Percentiles rank a stretch among this genome's conserved stretches.
Evolutionary conservation across 2,113 vertebrate genomes (phyloP).

Genomic region (Spea bombifrons): DNA sequence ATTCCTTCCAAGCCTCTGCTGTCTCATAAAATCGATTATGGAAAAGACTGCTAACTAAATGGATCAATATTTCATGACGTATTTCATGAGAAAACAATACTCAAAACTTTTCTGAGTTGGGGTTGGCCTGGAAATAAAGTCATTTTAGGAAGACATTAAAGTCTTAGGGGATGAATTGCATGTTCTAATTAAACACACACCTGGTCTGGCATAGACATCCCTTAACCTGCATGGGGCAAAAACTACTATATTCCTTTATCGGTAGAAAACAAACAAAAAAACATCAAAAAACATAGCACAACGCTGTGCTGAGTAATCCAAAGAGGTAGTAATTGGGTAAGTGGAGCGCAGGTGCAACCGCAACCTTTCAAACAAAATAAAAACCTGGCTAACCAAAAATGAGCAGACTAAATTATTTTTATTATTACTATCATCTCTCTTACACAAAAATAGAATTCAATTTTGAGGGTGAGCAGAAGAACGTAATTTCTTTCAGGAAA

Average conservation of each 20-base stretch:
- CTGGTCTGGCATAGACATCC: conserved; percentile 26
- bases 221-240: conserved; percentile 28
- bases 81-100: conserved; percentile 29
- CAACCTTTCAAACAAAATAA: no score
- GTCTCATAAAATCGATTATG: conserved; percentile 32
- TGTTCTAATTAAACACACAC: conserved; percentile 55
- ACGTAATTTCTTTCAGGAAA: no score
- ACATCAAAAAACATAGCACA: no score
- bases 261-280: no score
- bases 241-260: conserved; percentile 25
- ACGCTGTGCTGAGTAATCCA: no score
- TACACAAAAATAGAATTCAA: no score
- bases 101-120: neutral
- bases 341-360: no score
- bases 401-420: no score
- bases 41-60: neutral
- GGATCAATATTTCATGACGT: conserved; percentile 35
- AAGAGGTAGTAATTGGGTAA: no score
- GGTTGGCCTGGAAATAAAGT: neutral
- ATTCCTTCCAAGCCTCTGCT: conserved; percentile 26
- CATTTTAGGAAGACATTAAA: conserved; percentile 12
- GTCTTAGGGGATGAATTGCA: neutral
- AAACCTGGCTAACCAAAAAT: no score
- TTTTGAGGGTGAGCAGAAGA: no score
- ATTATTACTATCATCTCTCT: no score